These are phyloP conservation scores for Amphibalanus amphitrite DNA, from an alignment of 1,140 invertebrate genomes.

Conservation along the genomic window DNA sequence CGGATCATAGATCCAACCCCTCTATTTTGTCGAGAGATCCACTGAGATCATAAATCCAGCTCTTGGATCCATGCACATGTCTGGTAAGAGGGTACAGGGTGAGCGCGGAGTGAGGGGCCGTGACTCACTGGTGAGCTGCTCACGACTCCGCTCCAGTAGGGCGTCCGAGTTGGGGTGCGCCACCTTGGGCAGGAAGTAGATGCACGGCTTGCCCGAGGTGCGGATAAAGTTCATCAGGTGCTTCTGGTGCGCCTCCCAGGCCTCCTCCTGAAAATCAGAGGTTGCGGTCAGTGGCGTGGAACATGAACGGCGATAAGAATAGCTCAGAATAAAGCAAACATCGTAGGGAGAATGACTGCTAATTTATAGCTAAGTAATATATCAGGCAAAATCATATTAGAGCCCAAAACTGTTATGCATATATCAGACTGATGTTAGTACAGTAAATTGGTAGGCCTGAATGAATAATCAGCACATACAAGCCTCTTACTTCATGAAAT, in stretches of 20 bases:
- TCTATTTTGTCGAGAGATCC: too few species aligned
- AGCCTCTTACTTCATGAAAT: too few species aligned
- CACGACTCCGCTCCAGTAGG: constrained; percentile 36
- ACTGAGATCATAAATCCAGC: too few species aligned
- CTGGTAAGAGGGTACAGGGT: too few species aligned
- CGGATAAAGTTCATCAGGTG: constrained; percentile 65
- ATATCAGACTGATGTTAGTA: neutral
- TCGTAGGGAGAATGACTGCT: neutral
- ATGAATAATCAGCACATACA: too few species aligned
- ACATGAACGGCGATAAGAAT: constrained; percentile 12
- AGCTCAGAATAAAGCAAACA: constrained; percentile 1
- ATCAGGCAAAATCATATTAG: neutral
- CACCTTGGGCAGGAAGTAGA: constrained; percentile 72
- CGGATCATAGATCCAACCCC: too few species aligned
- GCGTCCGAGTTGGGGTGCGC: constrained; percentile 37
- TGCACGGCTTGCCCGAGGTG: constrained; percentile 55
- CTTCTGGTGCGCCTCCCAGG: constrained; percentile 64
- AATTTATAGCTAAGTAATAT: neutral
- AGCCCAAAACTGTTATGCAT: neutral
- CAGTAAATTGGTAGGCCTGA: constrained; percentile 9
- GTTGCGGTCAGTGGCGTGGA: too few species aligned
- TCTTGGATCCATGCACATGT: too few species aligned
- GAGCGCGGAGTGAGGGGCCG: too few species aligned
- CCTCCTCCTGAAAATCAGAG: constrained; percentile 46
- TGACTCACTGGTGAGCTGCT: constrained; percentile 37